phyloP scores from a whole-genome alignment of 2,888 invertebrate genomes.

The Halictus quadricinctus region DNA sequence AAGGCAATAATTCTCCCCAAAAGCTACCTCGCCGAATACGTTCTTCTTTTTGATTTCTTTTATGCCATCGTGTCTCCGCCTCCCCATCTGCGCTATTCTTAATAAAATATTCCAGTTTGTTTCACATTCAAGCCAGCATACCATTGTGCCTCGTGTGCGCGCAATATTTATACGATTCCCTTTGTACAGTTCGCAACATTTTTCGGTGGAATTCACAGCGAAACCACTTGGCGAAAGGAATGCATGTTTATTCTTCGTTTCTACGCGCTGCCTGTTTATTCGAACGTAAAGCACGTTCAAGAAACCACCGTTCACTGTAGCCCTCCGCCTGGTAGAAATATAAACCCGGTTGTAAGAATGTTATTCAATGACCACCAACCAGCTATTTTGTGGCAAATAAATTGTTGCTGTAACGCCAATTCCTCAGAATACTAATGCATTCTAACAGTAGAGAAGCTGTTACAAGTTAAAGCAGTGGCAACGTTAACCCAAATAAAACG shows the following conservation, averaged over 20 bases:
- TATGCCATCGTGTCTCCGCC: neutral
- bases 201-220: slow-evolving; percentile 21
- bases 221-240: slow-evolving; percentile 15
- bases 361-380: slow-evolving; percentile 11
- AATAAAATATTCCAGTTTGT: slow-evolving; percentile 11
- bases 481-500: neutral
- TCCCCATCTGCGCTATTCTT: neutral
- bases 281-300: slow-evolving; percentile 15
- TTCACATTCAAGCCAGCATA: neutral
- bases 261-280: slow-evolving; percentile 20
- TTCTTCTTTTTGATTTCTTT: neutral
- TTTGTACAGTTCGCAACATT: neutral
- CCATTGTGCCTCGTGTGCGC: neutral
- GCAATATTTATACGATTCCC: slow-evolving; percentile 16
- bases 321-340: neutral
- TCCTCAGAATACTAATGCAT: neutral
- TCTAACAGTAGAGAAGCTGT: neutral
- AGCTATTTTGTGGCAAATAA: neutral
- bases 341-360: neutral
- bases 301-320: slow-evolving; percentile 14
- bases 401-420: neutral
- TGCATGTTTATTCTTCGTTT: slow-evolving; percentile 17
- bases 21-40: neutral
- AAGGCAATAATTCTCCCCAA: slow-evolving; percentile 3
- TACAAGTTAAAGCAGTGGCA: neutral